Evolutionary conservation across 2,113 vertebrate genomes (phyloP), one percentile per base, ranked within the genome.

Genomic region (Atrichornis clamosus): DNA sequence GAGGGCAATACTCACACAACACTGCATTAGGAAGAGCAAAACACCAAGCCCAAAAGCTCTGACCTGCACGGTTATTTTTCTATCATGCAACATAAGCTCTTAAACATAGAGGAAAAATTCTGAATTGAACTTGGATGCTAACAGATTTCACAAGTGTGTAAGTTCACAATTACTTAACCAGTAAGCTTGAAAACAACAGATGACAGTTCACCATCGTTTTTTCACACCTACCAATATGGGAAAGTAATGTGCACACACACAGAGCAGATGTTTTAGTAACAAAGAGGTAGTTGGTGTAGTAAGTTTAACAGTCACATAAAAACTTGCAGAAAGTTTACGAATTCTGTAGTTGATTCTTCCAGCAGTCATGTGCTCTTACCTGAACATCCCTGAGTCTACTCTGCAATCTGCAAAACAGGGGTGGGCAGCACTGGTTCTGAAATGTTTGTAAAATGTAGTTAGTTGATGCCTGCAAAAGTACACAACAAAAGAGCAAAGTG

Each of bases 391-490:
- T 59, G 75, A 65, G 39, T 88, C 85, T 91, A 90, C 75, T 85
- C 46, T 76, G 78, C 78, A 53, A 90, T 32, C 63, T 86, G 87
- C 44, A 80, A 80, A 87, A 87, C 7, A 1, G 9, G 33, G 39
- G 16, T 49, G 17, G 33, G 47, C 26, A 90, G 37, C 64, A 63
- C 24, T 69, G 64, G 44, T n/a, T 89, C 91, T 92, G 77, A 87
- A 94, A 85, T 47, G 19, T 91, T 93, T 83, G 56, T 67, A 94
- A 93, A 75, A 89, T 59, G 59, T 22, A 80, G 26, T 89, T 87
- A 95, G 67, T 6, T 90, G 68, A 80, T 83, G 70, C 50, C 67
- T 94, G 79, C 13, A 87, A 59, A 90, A 94, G 74, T n/a, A 95
- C 46, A 82, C 72, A 94, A 68, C 8, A 70, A 53, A 74, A 94